These are phyloP conservation scores for Syrmaticus mikado DNA, from an alignment of 2,113 vertebrate species.

Conservation along the genomic window DNA sequence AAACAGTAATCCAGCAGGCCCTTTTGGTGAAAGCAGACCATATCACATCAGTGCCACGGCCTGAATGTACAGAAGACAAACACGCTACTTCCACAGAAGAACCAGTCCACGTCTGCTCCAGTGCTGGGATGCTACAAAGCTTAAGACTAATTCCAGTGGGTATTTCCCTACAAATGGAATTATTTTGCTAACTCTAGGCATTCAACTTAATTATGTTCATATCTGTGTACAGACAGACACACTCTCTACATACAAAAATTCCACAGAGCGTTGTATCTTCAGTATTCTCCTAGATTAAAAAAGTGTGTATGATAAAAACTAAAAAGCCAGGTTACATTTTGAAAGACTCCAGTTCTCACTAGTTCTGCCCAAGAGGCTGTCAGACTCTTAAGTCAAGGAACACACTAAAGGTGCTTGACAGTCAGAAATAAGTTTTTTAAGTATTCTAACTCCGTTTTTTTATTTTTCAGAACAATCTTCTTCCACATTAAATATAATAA, in stretches of 20 bases:
- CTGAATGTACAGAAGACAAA: background rate
- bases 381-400: background rate
- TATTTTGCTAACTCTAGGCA: background rate
- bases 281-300: background rate
- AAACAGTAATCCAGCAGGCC: background rate
- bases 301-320: accelerated
- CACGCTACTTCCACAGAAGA: background rate
- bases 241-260: background rate
- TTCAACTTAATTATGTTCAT: background rate
- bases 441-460: background rate
- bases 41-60: accelerated
- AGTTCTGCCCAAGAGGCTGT: background rate
- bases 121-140: background rate
- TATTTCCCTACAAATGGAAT: too few species aligned
- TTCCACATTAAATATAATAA: background rate
- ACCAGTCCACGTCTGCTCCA: background rate
- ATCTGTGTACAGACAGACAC: background rate
- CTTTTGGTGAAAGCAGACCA: background rate
- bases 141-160: background rate
- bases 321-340: background rate
- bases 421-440: background rate
- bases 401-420: background rate
- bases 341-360: background rate
- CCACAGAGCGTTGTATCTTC: background rate
- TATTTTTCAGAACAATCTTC: background rate